These are phyloP conservation scores for Geopemphigus sp. DNA, from an alignment of 1,140 invertebrate genomes.

Conservation along the genomic window DNA sequence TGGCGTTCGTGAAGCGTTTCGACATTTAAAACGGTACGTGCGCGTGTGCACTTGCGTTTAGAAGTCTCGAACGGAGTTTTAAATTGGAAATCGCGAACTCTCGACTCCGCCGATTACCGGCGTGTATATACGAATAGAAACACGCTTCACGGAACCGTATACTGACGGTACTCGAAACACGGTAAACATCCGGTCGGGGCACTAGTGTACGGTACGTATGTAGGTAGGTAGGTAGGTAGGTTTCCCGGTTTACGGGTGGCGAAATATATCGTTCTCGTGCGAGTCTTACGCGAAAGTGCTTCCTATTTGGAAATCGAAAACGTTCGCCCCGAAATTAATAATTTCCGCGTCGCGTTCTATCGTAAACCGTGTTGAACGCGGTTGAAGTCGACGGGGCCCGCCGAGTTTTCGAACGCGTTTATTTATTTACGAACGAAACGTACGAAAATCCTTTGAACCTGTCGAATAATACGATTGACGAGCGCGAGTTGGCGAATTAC, in stretches of 20 bases:
- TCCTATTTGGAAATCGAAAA: conserved; percentile 25
- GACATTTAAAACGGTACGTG: too few relatives aligned
- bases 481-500: too few relatives aligned
- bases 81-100: not conserved
- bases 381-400: too few relatives aligned
- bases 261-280: not conserved
- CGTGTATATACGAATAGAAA: not conserved
- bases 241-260: not conserved
- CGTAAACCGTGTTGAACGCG: not conserved
- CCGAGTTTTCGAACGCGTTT: too few relatives aligned
- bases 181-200: not conserved
- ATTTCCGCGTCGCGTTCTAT: not conserved
- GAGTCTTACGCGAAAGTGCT: not conserved
- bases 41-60: too few relatives aligned
- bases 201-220: not conserved
- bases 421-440: too few relatives aligned
- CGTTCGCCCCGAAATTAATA: not conserved
- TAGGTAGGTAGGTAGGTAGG: too few relatives aligned
- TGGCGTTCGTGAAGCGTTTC: too few relatives aligned
- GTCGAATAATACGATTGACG: too few relatives aligned
- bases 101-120: not conserved
- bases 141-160: not conserved
- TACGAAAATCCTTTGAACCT: too few relatives aligned
- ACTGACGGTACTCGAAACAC: not conserved
- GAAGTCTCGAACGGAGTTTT: not conserved